phyloP scores from a whole-genome alignment of 2,113 vertebrate species.

The Cyprinodon variegatus region DNA sequence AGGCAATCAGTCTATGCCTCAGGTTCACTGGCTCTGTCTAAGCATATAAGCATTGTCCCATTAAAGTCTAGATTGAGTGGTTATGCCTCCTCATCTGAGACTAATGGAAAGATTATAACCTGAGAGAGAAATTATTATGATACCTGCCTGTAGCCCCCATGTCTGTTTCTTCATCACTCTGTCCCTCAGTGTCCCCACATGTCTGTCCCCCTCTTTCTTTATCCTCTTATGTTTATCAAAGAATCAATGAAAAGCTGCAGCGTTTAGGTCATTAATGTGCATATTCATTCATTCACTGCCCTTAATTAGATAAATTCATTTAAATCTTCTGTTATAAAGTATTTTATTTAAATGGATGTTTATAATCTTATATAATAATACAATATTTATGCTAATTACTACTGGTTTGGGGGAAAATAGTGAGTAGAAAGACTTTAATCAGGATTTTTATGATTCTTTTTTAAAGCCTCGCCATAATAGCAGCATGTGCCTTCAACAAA shows the following conservation, averaged over 20 bases:
- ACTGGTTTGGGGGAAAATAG: too few relatives aligned
- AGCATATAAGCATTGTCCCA: constrained; percentile 58
- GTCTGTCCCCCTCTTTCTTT: constrained; percentile 10
- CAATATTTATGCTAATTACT: too few relatives aligned
- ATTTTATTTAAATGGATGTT: too few relatives aligned
- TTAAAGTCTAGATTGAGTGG: constrained; percentile 62
- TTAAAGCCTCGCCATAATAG: too few relatives aligned
- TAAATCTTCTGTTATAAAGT: too few relatives aligned
- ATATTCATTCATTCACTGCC: background rate
- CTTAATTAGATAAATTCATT: background rate
- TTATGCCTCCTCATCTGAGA: constrained; percentile 58
- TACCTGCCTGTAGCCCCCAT: constrained; percentile 63
- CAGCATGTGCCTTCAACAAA: too few relatives aligned
- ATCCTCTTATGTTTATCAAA: constrained; percentile 15
- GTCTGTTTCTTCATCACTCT: constrained; percentile 38
- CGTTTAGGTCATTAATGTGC: constrained; percentile 14
- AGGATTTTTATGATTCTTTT: too few relatives aligned
- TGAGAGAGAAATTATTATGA: constrained; percentile 54
- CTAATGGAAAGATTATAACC: constrained; percentile 66
- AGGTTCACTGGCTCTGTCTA: constrained; percentile 56
- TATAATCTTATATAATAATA: too few relatives aligned
- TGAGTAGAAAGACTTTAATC: too few relatives aligned
- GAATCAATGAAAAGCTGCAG: constrained; percentile 12
- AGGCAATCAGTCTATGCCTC: constrained; percentile 45
- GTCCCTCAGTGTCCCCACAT: constrained; percentile 16